A percentile compares a stretch with the other conserved stretches of the same genome.
phyloP scores from a whole-genome alignment of 2,113 vertebrate genomes.

The Dromaius novaehollandiae region DNA sequence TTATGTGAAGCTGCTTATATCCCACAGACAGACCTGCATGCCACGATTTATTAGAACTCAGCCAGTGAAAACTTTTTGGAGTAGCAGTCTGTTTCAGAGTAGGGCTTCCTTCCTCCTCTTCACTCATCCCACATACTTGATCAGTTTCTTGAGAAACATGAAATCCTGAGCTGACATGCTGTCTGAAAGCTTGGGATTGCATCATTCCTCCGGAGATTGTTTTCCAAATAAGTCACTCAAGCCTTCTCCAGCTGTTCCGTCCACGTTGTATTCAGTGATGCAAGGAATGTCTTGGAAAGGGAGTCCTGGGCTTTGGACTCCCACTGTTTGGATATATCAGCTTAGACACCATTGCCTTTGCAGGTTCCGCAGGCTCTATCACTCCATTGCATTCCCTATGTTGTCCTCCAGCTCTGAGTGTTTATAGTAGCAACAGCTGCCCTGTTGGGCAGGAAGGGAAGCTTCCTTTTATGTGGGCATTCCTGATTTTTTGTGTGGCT shows the following conservation, averaged over 20 bases:
- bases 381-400: background rate
- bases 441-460: conserved; percentile 32
- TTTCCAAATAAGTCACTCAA: background rate
- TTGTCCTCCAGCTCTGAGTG: background rate
- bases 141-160: background rate
- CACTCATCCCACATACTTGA: background rate
- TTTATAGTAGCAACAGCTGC: conserved; percentile 17
- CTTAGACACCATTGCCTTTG: background rate
- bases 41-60: background rate
- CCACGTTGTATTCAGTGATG: background rate
- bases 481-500: conserved; percentile 64
- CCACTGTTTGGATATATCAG: background rate
- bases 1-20: background rate
- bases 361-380: background rate
- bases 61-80: background rate
- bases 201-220: background rate
- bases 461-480: conserved; percentile 62
- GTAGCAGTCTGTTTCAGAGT: background rate
- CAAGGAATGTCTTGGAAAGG: background rate
- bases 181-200: background rate
- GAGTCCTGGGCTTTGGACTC: background rate
- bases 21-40: background rate
- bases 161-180: background rate
- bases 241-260: background rate
- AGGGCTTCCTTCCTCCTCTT: background rate